Percentiles rank a stretch among this genome's conserved stretches.
Evolutionary conservation across 2,113 vertebrate genomes (phyloP).

Genomic region (Illadopsis cleaveri): DNA sequence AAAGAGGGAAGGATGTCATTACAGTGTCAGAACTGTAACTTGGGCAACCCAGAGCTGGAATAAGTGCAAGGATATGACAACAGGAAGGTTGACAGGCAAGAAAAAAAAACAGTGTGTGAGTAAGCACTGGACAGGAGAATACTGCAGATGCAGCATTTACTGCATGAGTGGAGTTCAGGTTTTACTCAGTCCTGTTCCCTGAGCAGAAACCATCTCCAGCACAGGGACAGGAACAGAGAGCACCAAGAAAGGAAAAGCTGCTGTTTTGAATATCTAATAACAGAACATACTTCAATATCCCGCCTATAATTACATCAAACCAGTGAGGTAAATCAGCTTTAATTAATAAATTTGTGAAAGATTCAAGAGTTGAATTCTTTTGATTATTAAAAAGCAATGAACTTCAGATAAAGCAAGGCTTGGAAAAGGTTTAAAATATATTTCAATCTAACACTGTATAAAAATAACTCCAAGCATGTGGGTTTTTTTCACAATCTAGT

Average conservation of each 20-base stretch:
- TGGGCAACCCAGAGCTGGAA: not conserved
- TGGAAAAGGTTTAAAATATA: not conserved
- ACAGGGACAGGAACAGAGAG: not conserved
- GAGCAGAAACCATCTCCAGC: not conserved
- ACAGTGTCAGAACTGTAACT: not conserved
- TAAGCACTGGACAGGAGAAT: not conserved
- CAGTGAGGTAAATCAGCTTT: not conserved
- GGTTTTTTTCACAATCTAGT: not conserved
- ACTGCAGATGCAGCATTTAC: not conserved
- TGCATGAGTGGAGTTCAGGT: not conserved
- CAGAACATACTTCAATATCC: not conserved
- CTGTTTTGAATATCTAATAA: not conserved
- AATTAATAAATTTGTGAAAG: not conserved
- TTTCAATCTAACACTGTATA: not conserved
- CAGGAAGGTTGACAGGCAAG: not conserved
- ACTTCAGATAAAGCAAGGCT: not conserved
- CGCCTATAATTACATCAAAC: not conserved
- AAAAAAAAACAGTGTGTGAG: fast-evolving
- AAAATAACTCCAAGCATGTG: not conserved
- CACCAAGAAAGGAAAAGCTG: not conserved
- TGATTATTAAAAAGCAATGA: not conserved
- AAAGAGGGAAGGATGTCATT: not conserved
- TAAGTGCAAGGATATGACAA: not conserved
- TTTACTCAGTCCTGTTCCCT: not conserved
- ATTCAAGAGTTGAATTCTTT: not conserved